Conservation (phyloP, 2,113 vertebrate genomes). For the Apodemus sylvaticus region DNA sequence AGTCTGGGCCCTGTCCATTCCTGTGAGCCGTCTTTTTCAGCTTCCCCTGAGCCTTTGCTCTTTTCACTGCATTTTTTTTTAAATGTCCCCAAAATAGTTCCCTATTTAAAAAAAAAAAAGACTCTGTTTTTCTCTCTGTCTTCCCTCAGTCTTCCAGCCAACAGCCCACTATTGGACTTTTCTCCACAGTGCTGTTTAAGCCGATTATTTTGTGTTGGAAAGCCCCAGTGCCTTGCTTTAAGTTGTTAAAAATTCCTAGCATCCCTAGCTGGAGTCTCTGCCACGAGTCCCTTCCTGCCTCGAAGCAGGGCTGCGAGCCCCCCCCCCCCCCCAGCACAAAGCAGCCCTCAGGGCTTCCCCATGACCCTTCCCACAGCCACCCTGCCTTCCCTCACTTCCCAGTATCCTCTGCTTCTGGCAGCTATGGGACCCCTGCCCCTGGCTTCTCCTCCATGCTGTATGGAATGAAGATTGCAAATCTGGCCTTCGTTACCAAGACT, state of each 20-base stretch:
- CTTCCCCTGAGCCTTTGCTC: conserved; percentile 21
- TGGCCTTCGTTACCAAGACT: conserved; percentile 59
- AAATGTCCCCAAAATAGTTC: background rate
- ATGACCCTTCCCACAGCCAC: accelerated
- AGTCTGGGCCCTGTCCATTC: background rate
- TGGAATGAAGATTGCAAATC: conserved; percentile 75
- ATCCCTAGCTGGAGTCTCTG: background rate
- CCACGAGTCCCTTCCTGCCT: background rate
- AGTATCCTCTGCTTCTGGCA: conserved; percentile 81
- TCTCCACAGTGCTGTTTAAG: conserved; percentile 20
- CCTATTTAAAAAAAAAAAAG: background rate
- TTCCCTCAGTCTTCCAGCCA: conserved; percentile 26
- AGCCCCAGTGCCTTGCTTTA: background rate
- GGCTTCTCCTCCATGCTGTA: conserved; percentile 88
- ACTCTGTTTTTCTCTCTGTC: conserved; percentile 46
- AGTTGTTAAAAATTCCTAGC: background rate
- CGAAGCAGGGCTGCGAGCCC: no score
- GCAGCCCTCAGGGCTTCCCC: background rate
- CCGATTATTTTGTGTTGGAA: conserved; percentile 1
- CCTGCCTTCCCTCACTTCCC: background rate
- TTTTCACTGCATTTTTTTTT: background rate
- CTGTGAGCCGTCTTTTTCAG: background rate
- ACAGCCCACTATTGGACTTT: background rate
- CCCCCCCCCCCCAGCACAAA: no score
- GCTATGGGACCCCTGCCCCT: conserved; percentile 82